Evolutionary conservation across 2,113 vertebrate species (phyloP), one percentile per base, ranked within the genome.

Genomic region (Lycocorax pyrrhopterus): DNA sequence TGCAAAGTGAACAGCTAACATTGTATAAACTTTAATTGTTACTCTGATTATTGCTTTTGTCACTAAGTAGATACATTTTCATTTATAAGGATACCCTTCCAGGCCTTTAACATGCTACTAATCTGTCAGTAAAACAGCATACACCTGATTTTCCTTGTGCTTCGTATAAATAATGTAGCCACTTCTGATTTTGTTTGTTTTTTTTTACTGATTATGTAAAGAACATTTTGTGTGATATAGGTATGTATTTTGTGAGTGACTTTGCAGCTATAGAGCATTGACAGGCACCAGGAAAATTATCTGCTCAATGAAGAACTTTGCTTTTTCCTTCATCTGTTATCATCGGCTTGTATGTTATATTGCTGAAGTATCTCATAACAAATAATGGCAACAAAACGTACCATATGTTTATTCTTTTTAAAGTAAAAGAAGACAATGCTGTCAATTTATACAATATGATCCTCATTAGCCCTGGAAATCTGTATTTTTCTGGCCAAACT

Each of bases 381-480:
- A 91, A 77, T 79, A 82, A 67, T 49, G 7, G 41, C 16, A 77
- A 68, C 13, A 90, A 85, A 93, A 72, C 4, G 56, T 79, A 41
- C 32, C 30, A 55, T 79, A 73, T 56, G 49, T 84, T 97, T 89
- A 85, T 92, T 93, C 19, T 30, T 35, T 94, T 93, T 87, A 39
- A 91, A 93, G 86, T 90, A 81, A 95, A 93, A 89, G 9, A 79
- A 90, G 13, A 3, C 20, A 84, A 75, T 89, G 8, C 44, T 96
- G 80, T 92, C 89, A 84, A 35, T 91, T 96, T 95, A 78, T 96
- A 73, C 10, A 69, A 59, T 77, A 53, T 13, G 5, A 79, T 87
- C 35, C 64, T 96, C 87, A 94, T 97, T 96, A 97, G 83, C 51
- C 46, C 55, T 78, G 60, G 6, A 90, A 93, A 26, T 67, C 84